Base-by-base conservation (phyloP, 1,140 invertebrate species). In the Tetragonula clypearis region DNA sequence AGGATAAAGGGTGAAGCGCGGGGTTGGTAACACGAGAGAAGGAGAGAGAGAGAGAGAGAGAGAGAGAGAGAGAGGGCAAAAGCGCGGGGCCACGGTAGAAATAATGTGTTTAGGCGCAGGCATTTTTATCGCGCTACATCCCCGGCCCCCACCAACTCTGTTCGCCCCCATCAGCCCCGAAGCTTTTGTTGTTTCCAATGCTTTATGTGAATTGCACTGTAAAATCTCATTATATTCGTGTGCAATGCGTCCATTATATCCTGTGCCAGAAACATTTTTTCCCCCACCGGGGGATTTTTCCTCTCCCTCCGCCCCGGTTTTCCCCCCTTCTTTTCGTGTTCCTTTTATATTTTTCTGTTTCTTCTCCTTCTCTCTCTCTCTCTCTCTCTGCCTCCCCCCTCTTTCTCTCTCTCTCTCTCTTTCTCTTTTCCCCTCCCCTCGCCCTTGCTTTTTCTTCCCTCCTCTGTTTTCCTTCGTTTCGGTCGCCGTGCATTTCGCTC, bases 171-270 rank as follows among this genome's bases (percentile, higher is more conserved):
- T 66, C 65, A 76, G 76, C 35, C 83, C 86, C 82, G 77, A 86
- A 80, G 79, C 91, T 93, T 94, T 93, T 90, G 92, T 93, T 93
- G 92, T 93, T 93, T 92, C 92, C 93, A 92, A 94, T 93, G 94
- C 93, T 94, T 94, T 93, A 94, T 94, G 93, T 92, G 93, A 94
- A 93, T 92, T 93, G 93, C 93, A 93, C 92, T 90, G 94, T 93
- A 92, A 94, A 94, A 94, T 94, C 93, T 94, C 93, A 94, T 94
- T 94, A 94, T 93, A 94, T 92, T 93, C 91, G 88, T 91, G 91
- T 89, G 91, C 90, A 91, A 91, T 91, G 91, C 90, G 91, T 92
- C 92, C 92, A 94, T 94, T 94, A 93, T 93, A 93, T 93, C 92
- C 91, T 89, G 91, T 93, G 92, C 91, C 93, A 94, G 91, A 91